These are phyloP conservation scores for Martes martes DNA, from an alignment of 2,113 vertebrate genomes.

Conservation along the genomic window DNA sequence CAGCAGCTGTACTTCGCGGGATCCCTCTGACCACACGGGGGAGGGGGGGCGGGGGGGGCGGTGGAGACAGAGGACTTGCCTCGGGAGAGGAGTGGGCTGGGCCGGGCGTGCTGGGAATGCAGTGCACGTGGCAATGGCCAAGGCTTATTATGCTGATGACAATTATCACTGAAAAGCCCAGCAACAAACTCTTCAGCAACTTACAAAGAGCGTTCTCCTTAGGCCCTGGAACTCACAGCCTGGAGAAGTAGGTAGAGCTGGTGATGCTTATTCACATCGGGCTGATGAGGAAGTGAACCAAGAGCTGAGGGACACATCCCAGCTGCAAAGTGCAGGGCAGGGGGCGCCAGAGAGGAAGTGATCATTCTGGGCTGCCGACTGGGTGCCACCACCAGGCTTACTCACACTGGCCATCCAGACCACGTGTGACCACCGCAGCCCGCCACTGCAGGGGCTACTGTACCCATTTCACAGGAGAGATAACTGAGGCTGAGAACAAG, in stretches of 20 bases:
- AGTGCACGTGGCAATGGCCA: constrained; percentile 6
- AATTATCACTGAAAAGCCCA: constrained; percentile 64
- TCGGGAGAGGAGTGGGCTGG: neutral
- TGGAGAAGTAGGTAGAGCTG: neutral
- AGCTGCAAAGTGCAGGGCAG: neutral
- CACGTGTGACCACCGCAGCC: neutral
- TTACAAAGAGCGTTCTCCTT: constrained; percentile 48
- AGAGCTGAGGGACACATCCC: neutral
- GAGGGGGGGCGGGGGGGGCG: no score
- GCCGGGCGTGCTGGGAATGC: constrained; percentile 3
- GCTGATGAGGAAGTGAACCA: constrained; percentile 17
- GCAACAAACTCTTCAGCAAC: constrained; percentile 59
- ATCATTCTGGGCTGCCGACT: neutral
- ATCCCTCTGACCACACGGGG: neutral
- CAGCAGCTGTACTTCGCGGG: neutral
- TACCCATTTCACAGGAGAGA: neutral
- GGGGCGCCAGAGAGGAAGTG: neutral
- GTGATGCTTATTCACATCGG: constrained; percentile 25
- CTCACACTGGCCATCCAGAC: neutral
- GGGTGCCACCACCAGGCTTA: neutral
- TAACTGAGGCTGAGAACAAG: constrained; percentile 3
- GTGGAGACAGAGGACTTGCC: neutral
- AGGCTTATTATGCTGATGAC: constrained; percentile 41
- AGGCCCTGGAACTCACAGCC: constrained; percentile 44
- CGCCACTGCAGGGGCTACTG: neutral